Evolutionary conservation across 37 sponge, comb jelly and placozoan genomes (phyloP), one percentile per base, ranked within the genome.

Genomic region (Corticium candelabrum): DNA sequence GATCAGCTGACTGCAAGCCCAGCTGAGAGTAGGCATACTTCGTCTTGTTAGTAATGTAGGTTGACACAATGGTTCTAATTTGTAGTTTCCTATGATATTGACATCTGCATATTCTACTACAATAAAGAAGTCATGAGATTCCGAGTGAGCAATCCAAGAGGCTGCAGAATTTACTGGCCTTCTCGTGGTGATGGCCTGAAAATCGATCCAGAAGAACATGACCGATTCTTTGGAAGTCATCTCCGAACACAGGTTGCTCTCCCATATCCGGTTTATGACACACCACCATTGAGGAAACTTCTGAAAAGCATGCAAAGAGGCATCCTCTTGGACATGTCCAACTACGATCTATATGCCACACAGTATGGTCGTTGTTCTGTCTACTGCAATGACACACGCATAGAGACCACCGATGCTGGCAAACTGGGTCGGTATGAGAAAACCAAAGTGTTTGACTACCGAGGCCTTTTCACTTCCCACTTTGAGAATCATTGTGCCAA

Each of bases 391-490:
- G 37, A 33, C 35, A 62, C 79, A 0, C 36, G 68, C 33, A 11
- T 41, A 7, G 37, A 68, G 38, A 37, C 39, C 2, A 38, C 38
- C 2, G 7, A 1, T 3, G 32, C 40, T 4, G 32, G 68, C 38
- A 68, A 34, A 1, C 50, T 90, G 41, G 79, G 67, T n/a, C 80
- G 76, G 50, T 85, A 84, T 32, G 33, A 41, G 0, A 29, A 76
- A 21, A 38, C 78, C 1, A 84, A 87, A 72, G 91, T 87, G 27
- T 90, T 87, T 69, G 85, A 87, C 80, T 90, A 90, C 80, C 62
- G 62, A 11, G 21, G 15, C 62, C 62, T 50, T 21, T 50, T 50
- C 62, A 50, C 11, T 11, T 21, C 62, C 15, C 11, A 21, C 62
- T 50, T 50, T 21, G 62, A 50, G 21, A 50, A 50, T 11, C 62